phyloP scores from a whole-genome alignment of 2,113 vertebrate species.

The Pristiophorus japonicus region DNA sequence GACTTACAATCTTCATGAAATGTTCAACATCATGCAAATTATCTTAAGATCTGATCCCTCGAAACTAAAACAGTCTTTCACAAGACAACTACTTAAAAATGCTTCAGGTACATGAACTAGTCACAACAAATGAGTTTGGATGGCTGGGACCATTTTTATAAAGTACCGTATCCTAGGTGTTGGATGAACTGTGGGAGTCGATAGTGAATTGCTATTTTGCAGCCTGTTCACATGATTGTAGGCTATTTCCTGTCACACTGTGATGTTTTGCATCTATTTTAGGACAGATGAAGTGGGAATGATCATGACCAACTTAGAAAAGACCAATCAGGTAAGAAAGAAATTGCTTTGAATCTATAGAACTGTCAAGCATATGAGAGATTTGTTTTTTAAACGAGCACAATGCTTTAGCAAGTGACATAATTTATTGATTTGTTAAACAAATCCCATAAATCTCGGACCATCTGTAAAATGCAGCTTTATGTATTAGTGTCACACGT shows the following conservation, averaged over 20 bases:
- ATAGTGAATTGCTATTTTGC: background rate
- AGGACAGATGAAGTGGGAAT: slow-evolving; percentile 82
- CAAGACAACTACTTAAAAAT: no score
- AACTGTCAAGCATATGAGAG: background rate
- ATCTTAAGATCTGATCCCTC: background rate
- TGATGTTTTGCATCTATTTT: slow-evolving; percentile 47
- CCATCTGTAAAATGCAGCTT: background rate
- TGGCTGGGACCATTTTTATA: background rate
- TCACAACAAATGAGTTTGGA: no score
- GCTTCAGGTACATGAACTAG: background rate
- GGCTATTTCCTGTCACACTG: background rate
- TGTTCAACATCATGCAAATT: background rate
- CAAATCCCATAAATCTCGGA: background rate
- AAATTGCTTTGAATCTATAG: background rate
- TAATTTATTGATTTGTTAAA: background rate
- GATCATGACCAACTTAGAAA: slow-evolving; percentile 88
- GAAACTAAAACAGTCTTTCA: background rate
- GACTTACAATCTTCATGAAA: background rate
- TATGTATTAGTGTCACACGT: background rate
- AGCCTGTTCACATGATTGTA: background rate
- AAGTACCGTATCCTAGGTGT: background rate
- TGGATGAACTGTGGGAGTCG: background rate
- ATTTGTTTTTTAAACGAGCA: background rate
- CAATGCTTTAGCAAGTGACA: background rate
- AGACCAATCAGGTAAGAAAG: slow-evolving; percentile 86